phyloP scores from a whole-genome alignment of 2,797 vertebrate genomes.

The Betta splendens region DNA sequence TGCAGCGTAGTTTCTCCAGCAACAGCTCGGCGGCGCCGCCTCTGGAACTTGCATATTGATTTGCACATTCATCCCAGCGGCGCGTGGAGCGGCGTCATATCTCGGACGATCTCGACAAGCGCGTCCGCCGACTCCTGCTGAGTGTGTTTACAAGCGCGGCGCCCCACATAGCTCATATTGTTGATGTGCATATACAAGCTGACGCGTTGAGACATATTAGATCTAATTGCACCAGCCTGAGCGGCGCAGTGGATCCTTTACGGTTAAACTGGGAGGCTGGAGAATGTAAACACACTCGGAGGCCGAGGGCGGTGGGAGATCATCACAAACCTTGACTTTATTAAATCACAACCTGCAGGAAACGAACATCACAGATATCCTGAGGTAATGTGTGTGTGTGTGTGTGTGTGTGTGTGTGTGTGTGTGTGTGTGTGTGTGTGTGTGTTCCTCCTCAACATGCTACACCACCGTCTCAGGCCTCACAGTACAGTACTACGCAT shows the following conservation, averaged over 20 bases:
- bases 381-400: conserved; percentile 54
- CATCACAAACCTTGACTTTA: conserved; percentile 34
- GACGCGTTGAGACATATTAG: conserved; percentile 3
- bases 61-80: conserved; percentile 27
- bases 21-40: conserved; percentile 28
- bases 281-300: conserved; percentile 34
- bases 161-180: conserved; percentile 1
- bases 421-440: conserved; percentile 6
- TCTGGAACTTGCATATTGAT: conserved; percentile 49
- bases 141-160: conserved; percentile 31
- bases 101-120: not conserved
- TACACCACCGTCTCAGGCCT: conserved; percentile 2
- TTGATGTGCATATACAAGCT: conserved; percentile 4
- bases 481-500: conserved; percentile 18
- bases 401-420: not conserved
- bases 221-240: conserved; percentile 5
- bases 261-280: not conserved
- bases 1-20: conserved; percentile 49
- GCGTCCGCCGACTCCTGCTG: conserved; percentile 11
- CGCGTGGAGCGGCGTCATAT: conserved; percentile 14
- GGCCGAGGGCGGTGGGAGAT: conserved; percentile 19
- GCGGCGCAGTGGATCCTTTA: conserved; percentile 3
- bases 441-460: not conserved
- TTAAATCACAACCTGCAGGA: conserved; percentile 30
- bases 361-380: conserved; percentile 50